Evolutionary conservation across 2,113 vertebrate genomes (phyloP), one percentile per base, ranked within the genome.

Genomic region (Rhipidura dahli): DNA sequence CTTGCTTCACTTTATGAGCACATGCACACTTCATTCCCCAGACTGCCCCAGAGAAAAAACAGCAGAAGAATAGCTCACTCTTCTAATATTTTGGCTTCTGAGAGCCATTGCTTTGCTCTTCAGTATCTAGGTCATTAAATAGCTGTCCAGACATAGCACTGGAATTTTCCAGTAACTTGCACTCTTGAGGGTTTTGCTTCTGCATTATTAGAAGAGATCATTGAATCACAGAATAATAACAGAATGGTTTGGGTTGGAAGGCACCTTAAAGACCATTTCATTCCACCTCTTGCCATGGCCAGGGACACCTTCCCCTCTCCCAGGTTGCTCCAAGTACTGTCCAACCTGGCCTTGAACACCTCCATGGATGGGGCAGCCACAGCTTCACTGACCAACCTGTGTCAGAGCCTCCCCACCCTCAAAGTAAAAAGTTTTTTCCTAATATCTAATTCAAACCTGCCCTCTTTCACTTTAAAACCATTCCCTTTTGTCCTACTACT

Each of bases 71-170:
- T 66, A 18, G 26, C 68, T 93, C 12, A 44, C 13, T 59, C 12
- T 83, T 66, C 13, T 42, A 77, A 77, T 50, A 80, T 37, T 69
- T 66, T 77, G 61, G 42, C 42, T 86, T 83, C 54, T 59, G 70
- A 85, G 39, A 81, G 16, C 4, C 23, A 17, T 53, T 60, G 40
- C 53, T 92, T 39, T 57, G 18, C 45, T 37, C 44, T 17, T 93
- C 19, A 64, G 14, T 72, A 85, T 93, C 24, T 86, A 88, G 59
- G 47, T 81, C 47, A 92, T 69, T 63, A 88, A 88, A 70, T 54
- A 73, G 20, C 50, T 49, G 19, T 39, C n/a, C 71, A 71, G 65
- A 63, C 37, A 24, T 75, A 73, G 10, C 19, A n/a, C 6, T 37
- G 59, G 59, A 73, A 54, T 66, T 30, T 89, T 78, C 14, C 28